phyloP scores from a whole-genome alignment of 2,797 vertebrate species.

The Cheirogaleus major region DNA sequence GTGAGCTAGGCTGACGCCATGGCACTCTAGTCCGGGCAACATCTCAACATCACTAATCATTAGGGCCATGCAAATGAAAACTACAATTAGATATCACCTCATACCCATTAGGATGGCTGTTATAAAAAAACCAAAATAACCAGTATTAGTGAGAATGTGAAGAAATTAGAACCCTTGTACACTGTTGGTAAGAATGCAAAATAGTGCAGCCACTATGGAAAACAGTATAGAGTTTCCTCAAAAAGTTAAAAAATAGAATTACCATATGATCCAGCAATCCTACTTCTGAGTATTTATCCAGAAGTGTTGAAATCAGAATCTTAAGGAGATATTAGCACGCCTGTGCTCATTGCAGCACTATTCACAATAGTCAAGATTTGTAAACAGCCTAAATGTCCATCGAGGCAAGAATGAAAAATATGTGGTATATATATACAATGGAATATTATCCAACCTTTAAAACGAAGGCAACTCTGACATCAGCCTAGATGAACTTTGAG shows the following conservation, averaged over 20 bases:
- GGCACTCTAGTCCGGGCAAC: no score
- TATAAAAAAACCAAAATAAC: background rate
- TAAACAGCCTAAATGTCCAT: background rate
- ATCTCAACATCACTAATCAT: background rate
- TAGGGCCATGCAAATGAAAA: background rate
- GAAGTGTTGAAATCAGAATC: background rate
- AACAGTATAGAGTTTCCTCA: background rate
- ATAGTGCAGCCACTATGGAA: background rate
- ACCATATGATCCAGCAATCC: background rate
- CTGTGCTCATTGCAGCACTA: background rate
- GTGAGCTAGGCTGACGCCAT: no score
- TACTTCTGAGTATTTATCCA: background rate
- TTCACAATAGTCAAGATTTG: background rate
- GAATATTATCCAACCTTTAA: background rate
- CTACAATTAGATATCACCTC: background rate
- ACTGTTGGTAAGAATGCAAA: background rate
- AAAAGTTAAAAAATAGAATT: background rate
- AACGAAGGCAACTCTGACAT: background rate
- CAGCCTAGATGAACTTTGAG: no score
- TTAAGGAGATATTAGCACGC: background rate
- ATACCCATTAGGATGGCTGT: background rate
- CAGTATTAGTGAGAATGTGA: background rate
- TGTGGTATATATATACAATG: background rate
- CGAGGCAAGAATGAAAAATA: background rate
- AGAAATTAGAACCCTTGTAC: background rate